Evolutionary conservation across 2,888 invertebrate species (phyloP).

Genomic region (Allygus modestus): DNA sequence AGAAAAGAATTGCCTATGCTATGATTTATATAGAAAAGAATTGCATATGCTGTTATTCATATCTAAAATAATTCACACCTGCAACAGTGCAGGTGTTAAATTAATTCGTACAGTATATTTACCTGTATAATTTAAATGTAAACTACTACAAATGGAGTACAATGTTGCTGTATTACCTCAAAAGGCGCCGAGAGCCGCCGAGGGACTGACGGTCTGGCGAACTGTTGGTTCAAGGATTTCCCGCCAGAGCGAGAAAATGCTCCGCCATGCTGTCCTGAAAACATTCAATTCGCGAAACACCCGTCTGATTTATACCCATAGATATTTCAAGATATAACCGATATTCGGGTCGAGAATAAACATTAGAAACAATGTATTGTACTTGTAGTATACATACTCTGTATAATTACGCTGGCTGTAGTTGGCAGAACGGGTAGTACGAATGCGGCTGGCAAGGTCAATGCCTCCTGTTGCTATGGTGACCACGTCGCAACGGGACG

Average conservation of each 20-base stretch:
- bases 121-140: too few species aligned
- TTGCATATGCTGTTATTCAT: too few species aligned
- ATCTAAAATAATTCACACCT: too few species aligned
- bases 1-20: too few species aligned
- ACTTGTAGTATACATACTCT: neutral
- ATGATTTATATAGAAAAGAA: too few species aligned
- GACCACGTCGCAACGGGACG: constrained; percentile 20
- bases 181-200: constrained; percentile 4
- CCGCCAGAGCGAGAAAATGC: constrained; percentile 39
- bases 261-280: constrained; percentile 4
- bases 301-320: neutral
- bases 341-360: too few species aligned
- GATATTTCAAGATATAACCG: too few species aligned
- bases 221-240: constrained; percentile 35
- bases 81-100: too few species aligned
- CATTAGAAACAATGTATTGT: neutral
- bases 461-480: constrained; percentile 47
- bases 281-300: neutral
- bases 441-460: constrained; percentile 41
- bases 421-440: constrained; percentile 2
- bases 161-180: neutral
- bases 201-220: neutral
- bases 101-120: too few species aligned
- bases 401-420: neutral
- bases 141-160: neutral